Conservation (phyloP, 2,797 vertebrate species). For the Pyrocephalus nanus region DNA sequence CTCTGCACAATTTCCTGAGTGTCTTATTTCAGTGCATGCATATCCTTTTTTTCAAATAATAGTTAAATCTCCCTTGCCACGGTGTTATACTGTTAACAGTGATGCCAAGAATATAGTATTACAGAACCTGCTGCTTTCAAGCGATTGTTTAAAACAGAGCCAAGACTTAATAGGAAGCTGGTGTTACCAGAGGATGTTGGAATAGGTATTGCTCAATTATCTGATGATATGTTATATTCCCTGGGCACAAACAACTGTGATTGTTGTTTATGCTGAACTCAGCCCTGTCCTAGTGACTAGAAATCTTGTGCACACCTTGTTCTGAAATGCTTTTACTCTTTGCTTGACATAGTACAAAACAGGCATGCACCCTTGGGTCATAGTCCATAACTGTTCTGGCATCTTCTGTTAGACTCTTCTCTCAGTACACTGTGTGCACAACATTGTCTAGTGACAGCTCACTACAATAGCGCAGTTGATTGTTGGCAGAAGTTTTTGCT, state of each 20-base stretch:
- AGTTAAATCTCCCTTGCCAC: not conserved
- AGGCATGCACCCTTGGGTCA: not conserved
- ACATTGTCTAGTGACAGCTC: not conserved
- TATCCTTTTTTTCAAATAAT: constrained; percentile 83
- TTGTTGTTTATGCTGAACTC: not conserved
- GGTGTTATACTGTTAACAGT: not conserved
- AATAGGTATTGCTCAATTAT: not conserved
- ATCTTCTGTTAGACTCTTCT: not conserved
- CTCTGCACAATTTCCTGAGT: constrained; percentile 96
- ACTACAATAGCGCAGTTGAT: not conserved
- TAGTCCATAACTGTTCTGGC: not conserved
- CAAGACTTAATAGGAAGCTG: not conserved
- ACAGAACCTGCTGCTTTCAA: not conserved
- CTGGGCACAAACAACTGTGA: not conserved
- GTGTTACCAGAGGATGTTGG: not conserved
- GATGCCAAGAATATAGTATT: not conserved
- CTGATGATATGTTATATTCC: not conserved
- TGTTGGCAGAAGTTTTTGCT: not conserved
- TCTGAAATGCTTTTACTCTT: not conserved
- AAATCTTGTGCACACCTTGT: not conserved
- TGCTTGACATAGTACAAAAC: not conserved
- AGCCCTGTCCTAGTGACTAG: not conserved
- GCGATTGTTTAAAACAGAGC: not conserved
- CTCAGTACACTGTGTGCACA: not conserved
- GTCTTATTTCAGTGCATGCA: constrained; percentile 98